Evolutionary conservation across 2,113 vertebrate genomes (phyloP).

Genomic region (Pteronura brasiliensis): DNA sequence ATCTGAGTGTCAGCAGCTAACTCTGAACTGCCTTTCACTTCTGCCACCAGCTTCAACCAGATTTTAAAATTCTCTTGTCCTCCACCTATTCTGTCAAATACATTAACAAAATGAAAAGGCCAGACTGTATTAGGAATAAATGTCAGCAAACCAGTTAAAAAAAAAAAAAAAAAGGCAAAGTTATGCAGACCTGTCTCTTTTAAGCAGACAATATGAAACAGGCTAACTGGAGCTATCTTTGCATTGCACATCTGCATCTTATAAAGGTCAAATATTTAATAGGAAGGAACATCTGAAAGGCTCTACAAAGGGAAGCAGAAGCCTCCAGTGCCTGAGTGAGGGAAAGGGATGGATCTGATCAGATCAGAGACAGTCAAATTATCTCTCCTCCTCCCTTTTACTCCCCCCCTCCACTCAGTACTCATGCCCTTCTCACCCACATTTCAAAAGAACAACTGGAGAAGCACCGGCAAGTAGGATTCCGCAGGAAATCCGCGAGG

Average conservation of each 20-base stretch:
- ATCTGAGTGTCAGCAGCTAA: not conserved
- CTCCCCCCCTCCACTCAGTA: not conserved
- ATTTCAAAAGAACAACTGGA: not conserved
- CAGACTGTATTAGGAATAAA: not conserved
- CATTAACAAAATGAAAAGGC: constrained; percentile 4
- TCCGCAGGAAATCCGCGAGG: constrained; percentile 12
- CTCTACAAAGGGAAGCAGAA: not conserved
- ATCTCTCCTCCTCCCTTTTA: not conserved
- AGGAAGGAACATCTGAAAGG: not conserved
- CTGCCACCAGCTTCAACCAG: not conserved
- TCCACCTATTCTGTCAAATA: not conserved
- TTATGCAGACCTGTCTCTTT: constrained; percentile 49
- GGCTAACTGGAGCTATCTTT: constrained; percentile 22
- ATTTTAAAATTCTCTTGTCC: not conserved
- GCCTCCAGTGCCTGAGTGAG: not conserved
- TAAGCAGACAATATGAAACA: constrained; percentile 40
- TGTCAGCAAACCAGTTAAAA: not conserved
- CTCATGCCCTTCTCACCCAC: not conserved
- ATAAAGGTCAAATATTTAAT: constrained; percentile 48
- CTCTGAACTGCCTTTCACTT: not conserved
- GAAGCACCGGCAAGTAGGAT: not conserved
- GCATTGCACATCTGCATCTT: not conserved
- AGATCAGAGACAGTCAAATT: not conserved
- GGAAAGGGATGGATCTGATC: not conserved
- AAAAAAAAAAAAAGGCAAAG: constrained; percentile 3